These are phyloP conservation scores for Alaudala cheleensis DNA, from an alignment of 2,113 vertebrate genomes.

Conservation along the genomic window DNA sequence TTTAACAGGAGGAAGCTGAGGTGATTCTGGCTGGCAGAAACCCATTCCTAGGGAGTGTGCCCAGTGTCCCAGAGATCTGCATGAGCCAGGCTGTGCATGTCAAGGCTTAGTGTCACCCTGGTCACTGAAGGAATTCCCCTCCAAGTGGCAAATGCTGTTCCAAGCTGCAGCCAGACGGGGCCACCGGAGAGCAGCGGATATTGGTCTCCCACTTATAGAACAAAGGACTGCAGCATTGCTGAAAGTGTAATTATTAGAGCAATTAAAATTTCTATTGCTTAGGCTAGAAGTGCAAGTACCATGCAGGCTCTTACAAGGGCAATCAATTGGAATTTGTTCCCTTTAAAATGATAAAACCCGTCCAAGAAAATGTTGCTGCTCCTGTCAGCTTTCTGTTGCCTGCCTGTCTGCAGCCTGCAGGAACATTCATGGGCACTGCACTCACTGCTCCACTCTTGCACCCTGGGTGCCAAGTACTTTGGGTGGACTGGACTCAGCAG, in stretches of 20 bases:
- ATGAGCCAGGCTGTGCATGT: neutral
- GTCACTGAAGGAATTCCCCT: neutral
- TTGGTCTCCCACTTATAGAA: neutral
- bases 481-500: rapidly evolving
- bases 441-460: rapidly evolving
- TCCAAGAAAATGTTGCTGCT: neutral
- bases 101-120: neutral
- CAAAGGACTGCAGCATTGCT: constrained; percentile 38
- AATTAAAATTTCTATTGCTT: constrained; percentile 58
- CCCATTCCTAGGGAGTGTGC: neutral
- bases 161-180: constrained; percentile 61
- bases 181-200: constrained; percentile 43
- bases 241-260: constrained; percentile 54
- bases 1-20: neutral
- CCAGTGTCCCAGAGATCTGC: rapidly evolving
- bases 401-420: neutral
- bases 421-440: rapidly evolving
- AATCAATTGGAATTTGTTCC: constrained; percentile 47
- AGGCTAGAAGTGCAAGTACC: constrained; percentile 32
- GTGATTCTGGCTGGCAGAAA: neutral
- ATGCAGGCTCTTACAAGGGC: constrained; percentile 24
- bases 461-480: rapidly evolving
- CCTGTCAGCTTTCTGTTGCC: neutral
- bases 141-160: constrained; percentile 53
- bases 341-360: neutral